These are phyloP conservation scores for Nudaria mundana DNA, from an alignment of 2,888 invertebrate species.

Conservation along the genomic window DNA sequence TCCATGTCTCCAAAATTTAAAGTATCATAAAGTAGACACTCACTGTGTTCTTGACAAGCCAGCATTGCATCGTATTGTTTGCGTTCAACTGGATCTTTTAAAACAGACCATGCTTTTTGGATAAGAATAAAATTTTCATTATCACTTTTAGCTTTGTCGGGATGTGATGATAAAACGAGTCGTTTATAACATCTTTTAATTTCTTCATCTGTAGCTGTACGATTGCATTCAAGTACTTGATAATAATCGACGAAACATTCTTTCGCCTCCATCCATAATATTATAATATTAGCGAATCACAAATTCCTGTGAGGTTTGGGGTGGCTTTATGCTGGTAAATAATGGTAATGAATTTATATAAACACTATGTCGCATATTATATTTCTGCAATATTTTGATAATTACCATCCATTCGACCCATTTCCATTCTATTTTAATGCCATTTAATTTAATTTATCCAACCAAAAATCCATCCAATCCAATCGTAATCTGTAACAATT, in stretches of 20 bases:
- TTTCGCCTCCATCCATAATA: slow-evolving; percentile 27
- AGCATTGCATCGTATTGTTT: slow-evolving; percentile 85
- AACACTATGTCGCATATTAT: too few species aligned
- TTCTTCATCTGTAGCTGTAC: slow-evolving; percentile 77
- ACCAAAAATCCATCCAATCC: too few species aligned
- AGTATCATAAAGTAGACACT: slow-evolving; percentile 82
- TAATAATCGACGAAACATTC: slow-evolving; percentile 69
- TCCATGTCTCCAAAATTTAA: slow-evolving; percentile 75
- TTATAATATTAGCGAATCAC: too few species aligned
- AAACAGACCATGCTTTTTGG: slow-evolving; percentile 86
- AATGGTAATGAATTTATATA: too few species aligned
- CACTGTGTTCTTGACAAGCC: slow-evolving; percentile 79
- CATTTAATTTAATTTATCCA: too few species aligned
- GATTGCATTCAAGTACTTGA: slow-evolving; percentile 75
- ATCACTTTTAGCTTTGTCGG: slow-evolving; percentile 77
- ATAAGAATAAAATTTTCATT: slow-evolving; percentile 64
- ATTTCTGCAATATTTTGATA: too few species aligned
- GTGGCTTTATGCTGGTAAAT: not conserved
- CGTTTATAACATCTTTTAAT: slow-evolving; percentile 83
- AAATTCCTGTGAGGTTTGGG: not conserved
- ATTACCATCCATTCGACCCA: too few species aligned
- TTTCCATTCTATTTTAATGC: too few species aligned
- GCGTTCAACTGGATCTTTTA: slow-evolving; percentile 81
- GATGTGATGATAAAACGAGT: slow-evolving; percentile 80
- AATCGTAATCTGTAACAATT: too few species aligned